Evolutionary conservation across 1,140 invertebrate genomes (phyloP).

Genomic region (Tetramorium alpestre): DNA sequence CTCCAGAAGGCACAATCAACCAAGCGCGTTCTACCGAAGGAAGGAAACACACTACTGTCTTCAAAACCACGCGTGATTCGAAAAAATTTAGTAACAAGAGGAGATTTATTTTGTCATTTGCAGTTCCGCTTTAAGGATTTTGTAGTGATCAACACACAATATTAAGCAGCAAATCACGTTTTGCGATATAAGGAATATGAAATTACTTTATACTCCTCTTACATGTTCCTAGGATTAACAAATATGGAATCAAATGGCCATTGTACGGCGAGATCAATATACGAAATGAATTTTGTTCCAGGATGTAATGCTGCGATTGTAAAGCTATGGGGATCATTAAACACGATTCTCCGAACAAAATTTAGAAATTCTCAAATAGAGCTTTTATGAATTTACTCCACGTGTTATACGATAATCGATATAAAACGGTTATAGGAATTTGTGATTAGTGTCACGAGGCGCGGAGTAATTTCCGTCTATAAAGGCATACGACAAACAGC

Average conservation of each 20-base stretch:
- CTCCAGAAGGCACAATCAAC: conserved; percentile 58
- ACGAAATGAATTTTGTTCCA: neutral
- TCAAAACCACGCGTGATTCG: neutral
- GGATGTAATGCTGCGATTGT: neutral
- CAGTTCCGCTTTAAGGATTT: neutral
- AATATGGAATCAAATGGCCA: neutral
- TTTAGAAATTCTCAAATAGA: conserved; percentile 15
- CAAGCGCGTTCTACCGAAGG: conserved; percentile 20
- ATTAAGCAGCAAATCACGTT: neutral
- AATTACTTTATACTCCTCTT: neutral
- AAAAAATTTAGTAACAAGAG: conserved; percentile 29
- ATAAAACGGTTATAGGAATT: conserved; percentile 47
- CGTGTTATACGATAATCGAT: conserved; percentile 1
- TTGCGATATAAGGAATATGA: neutral
- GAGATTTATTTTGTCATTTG: conserved; percentile 30
- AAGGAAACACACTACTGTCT: conserved; percentile 20
- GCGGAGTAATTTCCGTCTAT: conserved; percentile 60
- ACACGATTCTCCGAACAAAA: conserved; percentile 28
- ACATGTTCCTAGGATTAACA: neutral
- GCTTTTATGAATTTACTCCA: conserved; percentile 46
- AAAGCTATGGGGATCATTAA: neutral
- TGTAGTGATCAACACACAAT: neutral
- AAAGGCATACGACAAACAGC: conserved; percentile 71
- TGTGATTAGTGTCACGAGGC: conserved; percentile 44
- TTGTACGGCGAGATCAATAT: neutral